These are phyloP conservation scores for Pogonomyrmex californicus DNA, from an alignment of 1,140 invertebrate species.

Conservation along the genomic window DNA sequence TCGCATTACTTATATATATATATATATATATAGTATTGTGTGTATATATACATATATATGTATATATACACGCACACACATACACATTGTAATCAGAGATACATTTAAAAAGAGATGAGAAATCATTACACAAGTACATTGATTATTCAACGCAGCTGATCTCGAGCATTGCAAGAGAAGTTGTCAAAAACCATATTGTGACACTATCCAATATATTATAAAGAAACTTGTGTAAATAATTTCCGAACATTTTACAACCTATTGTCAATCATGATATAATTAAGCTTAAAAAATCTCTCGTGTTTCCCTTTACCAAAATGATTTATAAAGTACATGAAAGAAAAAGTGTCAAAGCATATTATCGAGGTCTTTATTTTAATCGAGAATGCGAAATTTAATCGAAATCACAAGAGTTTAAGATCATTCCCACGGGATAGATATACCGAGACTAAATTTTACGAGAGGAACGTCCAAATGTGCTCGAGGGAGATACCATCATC, in stretches of 20 bases:
- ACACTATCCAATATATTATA: background rate
- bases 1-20: background rate
- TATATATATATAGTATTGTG: too few relatives aligned
- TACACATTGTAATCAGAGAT: background rate
- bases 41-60: too few relatives aligned
- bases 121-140: background rate
- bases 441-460: background rate
- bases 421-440: background rate
- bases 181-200: constrained; percentile 20
- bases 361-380: constrained; percentile 40
- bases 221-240: background rate
- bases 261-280: constrained; percentile 4
- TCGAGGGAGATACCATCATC: constrained; percentile 5
- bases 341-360: constrained; percentile 24
- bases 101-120: background rate
- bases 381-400: background rate
- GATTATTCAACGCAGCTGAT: constrained; percentile 17
- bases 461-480: constrained; percentile 33
- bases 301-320: background rate
- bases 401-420: background rate
- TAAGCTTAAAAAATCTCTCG: background rate
- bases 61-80: too few relatives aligned
- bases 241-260: background rate
- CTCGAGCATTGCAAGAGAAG: constrained; percentile 33
- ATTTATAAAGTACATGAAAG: background rate